phyloP scores from a whole-genome alignment of 2,797 vertebrate species.

The Pelochelys cantorii region DNA sequence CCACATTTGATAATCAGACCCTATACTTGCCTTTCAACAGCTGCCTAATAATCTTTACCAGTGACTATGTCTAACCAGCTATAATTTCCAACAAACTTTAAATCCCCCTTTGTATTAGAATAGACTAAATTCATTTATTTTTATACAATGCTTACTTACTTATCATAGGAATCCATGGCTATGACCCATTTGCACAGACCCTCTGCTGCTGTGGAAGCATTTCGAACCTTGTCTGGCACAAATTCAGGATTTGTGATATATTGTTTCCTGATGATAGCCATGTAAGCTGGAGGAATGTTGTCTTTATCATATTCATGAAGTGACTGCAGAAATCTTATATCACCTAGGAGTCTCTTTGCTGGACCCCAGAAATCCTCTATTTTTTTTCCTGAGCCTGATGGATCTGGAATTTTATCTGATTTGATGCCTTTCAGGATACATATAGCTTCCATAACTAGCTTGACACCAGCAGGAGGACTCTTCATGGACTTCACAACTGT shows the following conservation, averaged over 20 bases:
- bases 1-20: conserved; percentile 1
- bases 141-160: conserved; percentile 82
- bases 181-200: conserved; percentile 94
- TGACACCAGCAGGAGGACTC: conserved; percentile 90
- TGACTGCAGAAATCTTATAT: conserved; percentile 92
- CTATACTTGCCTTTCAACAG: background rate
- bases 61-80: background rate
- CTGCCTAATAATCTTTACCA: background rate
- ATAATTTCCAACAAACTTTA: background rate
- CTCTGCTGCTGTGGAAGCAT: conserved; percentile 92
- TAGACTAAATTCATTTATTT: background rate
- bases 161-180: conserved; percentile 92
- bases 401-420: conserved; percentile 90
- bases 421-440: conserved; percentile 95
- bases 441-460: conserved; percentile 94
- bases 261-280: conserved; percentile 88
- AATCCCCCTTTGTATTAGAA: background rate
- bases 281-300: conserved; percentile 86
- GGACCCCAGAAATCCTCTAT: conserved; percentile 94
- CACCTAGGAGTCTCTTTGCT: conserved; percentile 91
- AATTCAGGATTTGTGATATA: conserved; percentile 94
- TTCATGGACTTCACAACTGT: conserved; percentile 95
- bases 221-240: conserved; percentile 92
- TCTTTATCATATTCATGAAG: conserved; percentile 94
- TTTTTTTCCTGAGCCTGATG: conserved; percentile 89